These are phyloP conservation scores for Maccullochella peelii DNA, from an alignment of 2,113 vertebrate genomes.

Conservation along the genomic window DNA sequence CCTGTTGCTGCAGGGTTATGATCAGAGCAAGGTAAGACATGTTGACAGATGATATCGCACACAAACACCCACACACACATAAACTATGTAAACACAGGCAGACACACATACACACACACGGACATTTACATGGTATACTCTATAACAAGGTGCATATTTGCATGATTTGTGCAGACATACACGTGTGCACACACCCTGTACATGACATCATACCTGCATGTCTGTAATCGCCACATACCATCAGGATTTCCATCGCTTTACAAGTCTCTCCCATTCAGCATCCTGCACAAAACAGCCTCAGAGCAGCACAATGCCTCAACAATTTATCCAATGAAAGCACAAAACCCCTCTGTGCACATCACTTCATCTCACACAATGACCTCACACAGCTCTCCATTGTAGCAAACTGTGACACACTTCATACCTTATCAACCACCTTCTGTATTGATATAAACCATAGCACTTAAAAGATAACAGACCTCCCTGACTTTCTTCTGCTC, in stretches of 20 bases:
- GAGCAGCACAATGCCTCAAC: constrained; percentile 74
- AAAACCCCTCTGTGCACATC: constrained; percentile 76
- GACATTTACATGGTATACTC: not conserved
- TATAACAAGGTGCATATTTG: constrained; percentile 16
- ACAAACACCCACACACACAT: constrained; percentile 52
- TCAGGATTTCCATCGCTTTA: constrained; percentile 78
- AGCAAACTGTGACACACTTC: constrained; percentile 84
- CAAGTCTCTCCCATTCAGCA: constrained; percentile 75
- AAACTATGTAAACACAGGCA: constrained; percentile 49
- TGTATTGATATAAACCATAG: constrained; percentile 62
- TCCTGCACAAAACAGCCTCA: constrained; percentile 78
- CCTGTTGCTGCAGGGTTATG: constrained; percentile 91
- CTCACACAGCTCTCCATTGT: constrained; percentile 84
- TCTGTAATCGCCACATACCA: constrained; percentile 84
- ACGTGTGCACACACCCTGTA: constrained; percentile 60
- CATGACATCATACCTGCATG: constrained; percentile 85
- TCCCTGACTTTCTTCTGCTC: constrained; percentile 66
- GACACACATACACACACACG: not conserved
- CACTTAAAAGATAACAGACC: constrained; percentile 78
- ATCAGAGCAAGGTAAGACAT: constrained; percentile 88
- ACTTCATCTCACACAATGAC: constrained; percentile 80
- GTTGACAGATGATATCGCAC: constrained; percentile 69
- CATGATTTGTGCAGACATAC: constrained; percentile 31
- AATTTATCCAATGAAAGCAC: constrained; percentile 63
- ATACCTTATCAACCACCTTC: constrained; percentile 72